Conservation (phyloP, 2,797 vertebrate species). For the Epinephelus malabaricus region DNA sequence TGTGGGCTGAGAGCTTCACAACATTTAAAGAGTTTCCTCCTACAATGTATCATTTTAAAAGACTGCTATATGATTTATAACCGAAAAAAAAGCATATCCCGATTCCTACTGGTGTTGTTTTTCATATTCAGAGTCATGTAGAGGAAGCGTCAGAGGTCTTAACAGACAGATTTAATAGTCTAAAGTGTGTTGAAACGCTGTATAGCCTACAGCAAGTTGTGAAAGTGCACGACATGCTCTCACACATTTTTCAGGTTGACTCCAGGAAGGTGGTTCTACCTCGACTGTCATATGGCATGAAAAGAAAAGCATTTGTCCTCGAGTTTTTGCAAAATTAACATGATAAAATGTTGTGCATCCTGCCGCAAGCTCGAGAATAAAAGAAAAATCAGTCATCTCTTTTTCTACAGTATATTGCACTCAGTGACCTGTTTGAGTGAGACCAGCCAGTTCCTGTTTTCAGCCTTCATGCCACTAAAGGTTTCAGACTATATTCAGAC, state of each 20-base stretch:
- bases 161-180: conserved; percentile 57
- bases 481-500: conserved; percentile 41
- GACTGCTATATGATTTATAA: conserved; percentile 57
- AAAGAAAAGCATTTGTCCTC: conserved; percentile 17
- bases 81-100: conserved; percentile 6
- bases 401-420: background rate
- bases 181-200: conserved; percentile 39
- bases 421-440: conserved; percentile 47
- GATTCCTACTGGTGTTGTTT: conserved; percentile 47
- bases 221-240: conserved; percentile 30
- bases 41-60: conserved; percentile 64
- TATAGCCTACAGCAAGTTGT: conserved; percentile 42
- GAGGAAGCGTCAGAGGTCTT: conserved; percentile 42
- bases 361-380: background rate
- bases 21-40: conserved; percentile 73
- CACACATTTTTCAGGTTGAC: conserved; percentile 43
- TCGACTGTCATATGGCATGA: conserved; percentile 20
- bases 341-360: background rate
- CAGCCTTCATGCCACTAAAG: conserved; percentile 27
- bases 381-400: conserved; percentile 14
- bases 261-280: conserved; percentile 22
- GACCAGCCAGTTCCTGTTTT: conserved; percentile 52
- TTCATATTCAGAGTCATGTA: conserved; percentile 13
- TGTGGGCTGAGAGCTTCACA: conserved; percentile 64
- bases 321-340: conserved; percentile 5